Conservation (phyloP, 2,797 vertebrate genomes). For the Neosilurus hyrtlii region DNA sequence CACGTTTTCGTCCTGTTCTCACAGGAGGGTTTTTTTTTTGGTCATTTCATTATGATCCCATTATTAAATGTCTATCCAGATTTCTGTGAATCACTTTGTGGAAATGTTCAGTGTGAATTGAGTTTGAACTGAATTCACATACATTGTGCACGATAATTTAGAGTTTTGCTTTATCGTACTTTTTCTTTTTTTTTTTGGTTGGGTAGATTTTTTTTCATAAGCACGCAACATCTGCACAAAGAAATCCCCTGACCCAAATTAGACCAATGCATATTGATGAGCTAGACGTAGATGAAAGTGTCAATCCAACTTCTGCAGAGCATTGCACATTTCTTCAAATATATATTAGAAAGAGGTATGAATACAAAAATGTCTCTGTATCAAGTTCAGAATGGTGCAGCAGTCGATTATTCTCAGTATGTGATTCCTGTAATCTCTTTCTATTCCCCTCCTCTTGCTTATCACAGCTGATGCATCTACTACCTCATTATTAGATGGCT, state of each 20-base stretch:
- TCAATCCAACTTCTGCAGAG: not conserved
- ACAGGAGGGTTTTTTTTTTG: not conserved
- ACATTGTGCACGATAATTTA: not conserved
- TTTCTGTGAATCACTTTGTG: not conserved
- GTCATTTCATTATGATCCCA: not conserved
- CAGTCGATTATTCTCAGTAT: slow-evolving; percentile 19
- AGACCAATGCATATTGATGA: not conserved
- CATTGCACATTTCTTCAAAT: not conserved
- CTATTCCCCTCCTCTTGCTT: slow-evolving; percentile 14
- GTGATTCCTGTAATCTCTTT: slow-evolving; percentile 19
- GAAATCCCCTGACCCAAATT: not conserved
- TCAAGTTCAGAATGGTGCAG: not conserved
- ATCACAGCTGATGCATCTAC: slow-evolving; percentile 37
- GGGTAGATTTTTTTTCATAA: not conserved
- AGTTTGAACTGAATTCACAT: not conserved
- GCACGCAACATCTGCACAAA: not conserved
- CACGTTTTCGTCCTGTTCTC: not conserved
- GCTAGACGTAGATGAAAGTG: not conserved
- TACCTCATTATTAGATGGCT: slow-evolving; percentile 50
- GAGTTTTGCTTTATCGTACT: no score
- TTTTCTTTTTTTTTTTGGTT: no score
- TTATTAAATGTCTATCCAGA: not conserved
- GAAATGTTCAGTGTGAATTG: not conserved
- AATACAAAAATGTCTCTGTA: not conserved
- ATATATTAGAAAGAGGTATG: not conserved